A percentile compares a stretch with the other conserved stretches of the same genome.
Conservation (phyloP, 2,888 invertebrate species). For the Cryptocephalus moraei region DNA sequence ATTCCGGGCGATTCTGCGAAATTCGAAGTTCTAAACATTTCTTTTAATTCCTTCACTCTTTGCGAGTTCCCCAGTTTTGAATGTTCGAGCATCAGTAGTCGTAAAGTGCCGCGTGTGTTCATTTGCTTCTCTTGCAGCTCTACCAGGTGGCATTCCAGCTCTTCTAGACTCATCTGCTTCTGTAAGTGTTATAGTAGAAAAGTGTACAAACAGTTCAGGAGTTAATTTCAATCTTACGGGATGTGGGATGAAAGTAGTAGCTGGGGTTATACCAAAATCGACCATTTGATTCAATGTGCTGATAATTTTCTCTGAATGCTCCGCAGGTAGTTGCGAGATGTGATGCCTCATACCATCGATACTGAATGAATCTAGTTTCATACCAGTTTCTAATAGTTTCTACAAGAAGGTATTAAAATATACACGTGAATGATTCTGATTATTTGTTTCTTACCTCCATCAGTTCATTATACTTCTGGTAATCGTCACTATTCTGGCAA, state of each 20-base stretch:
- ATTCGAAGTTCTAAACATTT: conserved; percentile 12
- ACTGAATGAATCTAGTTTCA: too few species aligned
- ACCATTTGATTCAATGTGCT: conserved; percentile 12
- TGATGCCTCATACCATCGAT: too few species aligned
- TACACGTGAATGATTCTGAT: too few species aligned
- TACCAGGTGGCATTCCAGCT: conserved; percentile 51
- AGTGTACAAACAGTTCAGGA: conserved; percentile 1
- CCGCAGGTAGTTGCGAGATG: not conserved
- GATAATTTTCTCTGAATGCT: conserved; percentile 8
- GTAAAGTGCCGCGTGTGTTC: conserved; percentile 55
- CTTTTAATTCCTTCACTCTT: conserved; percentile 41
- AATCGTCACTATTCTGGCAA: conserved; percentile 37
- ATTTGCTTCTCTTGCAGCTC: conserved; percentile 57
- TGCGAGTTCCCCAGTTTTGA: conserved; percentile 46
- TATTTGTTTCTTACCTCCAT: conserved; percentile 29
- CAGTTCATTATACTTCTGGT: conserved; percentile 36
- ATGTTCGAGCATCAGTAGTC: conserved; percentile 49
- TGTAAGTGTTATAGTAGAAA: conserved; percentile 20
- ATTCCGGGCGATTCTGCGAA: conserved; percentile 42
- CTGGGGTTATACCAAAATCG: conserved; percentile 15
- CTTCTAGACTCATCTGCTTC: conserved; percentile 52
- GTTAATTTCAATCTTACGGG: conserved; percentile 32
- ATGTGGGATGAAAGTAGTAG: conserved; percentile 38
- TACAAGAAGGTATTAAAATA: not conserved
- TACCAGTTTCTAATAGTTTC: too few species aligned